A percentile compares a stretch with the other conserved stretches of the same genome.
phyloP scores from a whole-genome alignment of 1,140 invertebrate genomes.

The Alviniconcha marisindica region DNA sequence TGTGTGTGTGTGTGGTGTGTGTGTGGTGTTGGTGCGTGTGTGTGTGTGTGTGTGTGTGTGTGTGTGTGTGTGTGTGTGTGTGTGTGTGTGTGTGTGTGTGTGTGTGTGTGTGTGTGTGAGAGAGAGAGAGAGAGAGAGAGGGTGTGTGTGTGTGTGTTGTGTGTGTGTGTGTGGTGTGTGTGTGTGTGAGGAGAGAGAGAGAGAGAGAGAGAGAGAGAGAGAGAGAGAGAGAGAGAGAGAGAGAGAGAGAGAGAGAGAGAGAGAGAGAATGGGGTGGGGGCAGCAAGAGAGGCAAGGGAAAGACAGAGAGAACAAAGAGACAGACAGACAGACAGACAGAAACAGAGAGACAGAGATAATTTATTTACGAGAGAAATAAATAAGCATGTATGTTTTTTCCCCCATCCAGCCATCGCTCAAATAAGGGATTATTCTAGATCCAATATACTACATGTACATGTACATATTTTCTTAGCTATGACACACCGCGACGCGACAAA shows the following conservation, averaged over 20 bases:
- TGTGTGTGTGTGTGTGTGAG: background rate
- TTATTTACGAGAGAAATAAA: too few relatives aligned
- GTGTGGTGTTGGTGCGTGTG: too few relatives aligned
- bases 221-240: background rate
- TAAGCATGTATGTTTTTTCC: too few relatives aligned
- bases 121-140: background rate
- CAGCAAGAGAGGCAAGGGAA: background rate
- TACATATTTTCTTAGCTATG: too few relatives aligned
- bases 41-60: slow-evolving; percentile 4
- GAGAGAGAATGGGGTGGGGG: background rate
- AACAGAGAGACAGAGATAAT: too few relatives aligned
- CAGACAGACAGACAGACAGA: too few relatives aligned
- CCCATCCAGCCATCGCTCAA: too few relatives aligned
- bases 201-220: background rate
- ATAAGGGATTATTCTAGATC: too few relatives aligned
- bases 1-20: background rate
- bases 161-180: too few relatives aligned
- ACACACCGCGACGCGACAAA: too few relatives aligned
- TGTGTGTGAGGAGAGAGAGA: background rate
- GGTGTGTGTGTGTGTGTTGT: background rate
- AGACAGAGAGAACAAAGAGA: too few relatives aligned
- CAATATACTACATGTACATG: too few relatives aligned
- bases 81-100: background rate
- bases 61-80: slow-evolving; percentile 18
- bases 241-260: slow-evolving; percentile 5